Evolutionary conservation across 2,113 vertebrate genomes (phyloP).

Genomic region (Pangasianodon hypophthalmus): DNA sequence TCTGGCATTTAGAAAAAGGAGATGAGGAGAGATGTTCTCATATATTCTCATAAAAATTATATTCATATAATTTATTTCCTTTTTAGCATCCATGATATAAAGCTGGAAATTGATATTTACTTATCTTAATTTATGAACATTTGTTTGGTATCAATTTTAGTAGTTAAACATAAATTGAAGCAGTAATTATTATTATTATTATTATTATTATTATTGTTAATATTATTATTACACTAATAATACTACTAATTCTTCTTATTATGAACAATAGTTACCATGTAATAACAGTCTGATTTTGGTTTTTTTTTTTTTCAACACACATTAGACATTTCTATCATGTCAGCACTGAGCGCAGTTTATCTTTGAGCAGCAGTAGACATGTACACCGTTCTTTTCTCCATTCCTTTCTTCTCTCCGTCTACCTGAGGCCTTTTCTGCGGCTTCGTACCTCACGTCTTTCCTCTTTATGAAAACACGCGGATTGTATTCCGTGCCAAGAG

Average conservation of each 20-base stretch:
- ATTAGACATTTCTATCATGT: neutral
- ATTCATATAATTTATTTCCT: neutral
- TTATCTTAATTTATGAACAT: neutral
- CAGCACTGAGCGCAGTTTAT: slow-evolving; percentile 28
- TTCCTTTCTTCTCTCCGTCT: slow-evolving; percentile 31
- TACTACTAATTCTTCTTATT: neutral
- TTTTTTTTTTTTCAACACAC: neutral
- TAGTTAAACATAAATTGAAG: neutral
- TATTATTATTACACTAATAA: neutral
- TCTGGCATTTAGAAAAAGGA: neutral
- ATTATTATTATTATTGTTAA: slow-evolving; percentile 1
- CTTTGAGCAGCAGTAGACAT: slow-evolving; percentile 33
- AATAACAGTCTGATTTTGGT: neutral
- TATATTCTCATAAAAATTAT: no score
- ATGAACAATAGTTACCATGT: neutral
- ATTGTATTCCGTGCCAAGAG: slow-evolving; percentile 35
- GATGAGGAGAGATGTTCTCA: neutral
- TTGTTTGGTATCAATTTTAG: neutral
- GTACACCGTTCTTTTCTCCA: neutral
- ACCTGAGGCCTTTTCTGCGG: slow-evolving; percentile 37
- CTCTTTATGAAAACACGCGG: slow-evolving; percentile 26
- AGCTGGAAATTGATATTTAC: neutral
- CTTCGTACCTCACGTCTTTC: slow-evolving; percentile 22
- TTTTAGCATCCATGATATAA: neutral
- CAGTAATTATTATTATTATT: slow-evolving; percentile 16